Base-by-base conservation (phyloP, 1,140 invertebrate species). In the Aphaenogaster ashmeadi region DNA sequence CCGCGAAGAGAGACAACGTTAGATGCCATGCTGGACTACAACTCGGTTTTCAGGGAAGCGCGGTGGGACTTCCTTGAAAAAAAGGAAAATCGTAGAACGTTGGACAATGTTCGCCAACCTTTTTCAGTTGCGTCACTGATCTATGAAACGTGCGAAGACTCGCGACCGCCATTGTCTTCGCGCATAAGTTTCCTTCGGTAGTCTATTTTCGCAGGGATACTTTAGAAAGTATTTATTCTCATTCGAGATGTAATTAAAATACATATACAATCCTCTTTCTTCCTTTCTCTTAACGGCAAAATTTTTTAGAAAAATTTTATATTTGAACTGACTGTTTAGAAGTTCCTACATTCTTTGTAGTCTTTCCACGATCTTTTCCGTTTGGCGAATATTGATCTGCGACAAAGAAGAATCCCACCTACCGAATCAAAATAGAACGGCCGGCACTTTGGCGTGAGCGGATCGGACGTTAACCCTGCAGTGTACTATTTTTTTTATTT, bases 21-120 rank as follows among this genome's bases (percentile, higher is more conserved):
- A 56, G 80, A 88, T 89, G 88, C 88, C 88, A 89, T 89, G 75
- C 78, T 89, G 78, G 36, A 27, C 74, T 80, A 54, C 38, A 72
- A 11, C 60, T 56, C 71, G 85, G 44, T 87, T 83, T 83, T 84
- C 80, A 87, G 78, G 64, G 72, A 74, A 62, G 62, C 41, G 36
- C 27, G 15, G 11, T 77, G 50, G 64, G 36, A 75, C 52, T 81
- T 66, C 18, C 66, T 60, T 85, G 33, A 47, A 71, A 50, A 62
- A 44, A 62, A 15, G 36, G 36, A 81, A 87, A 72, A 83, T 41
- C 3, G 36, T 62, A 72, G 21, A 79, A 66, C 33, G n/a, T 62
- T 36, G 66, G 80, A 87, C 58, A 75, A 75, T 84, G 80, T 84
- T 75, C 41, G 80, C 80, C 69, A 74, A 84, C 1, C 71, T 83